Base-by-base conservation (phyloP, 2,888 invertebrate species). In the Ophion slaviceki region DNA sequence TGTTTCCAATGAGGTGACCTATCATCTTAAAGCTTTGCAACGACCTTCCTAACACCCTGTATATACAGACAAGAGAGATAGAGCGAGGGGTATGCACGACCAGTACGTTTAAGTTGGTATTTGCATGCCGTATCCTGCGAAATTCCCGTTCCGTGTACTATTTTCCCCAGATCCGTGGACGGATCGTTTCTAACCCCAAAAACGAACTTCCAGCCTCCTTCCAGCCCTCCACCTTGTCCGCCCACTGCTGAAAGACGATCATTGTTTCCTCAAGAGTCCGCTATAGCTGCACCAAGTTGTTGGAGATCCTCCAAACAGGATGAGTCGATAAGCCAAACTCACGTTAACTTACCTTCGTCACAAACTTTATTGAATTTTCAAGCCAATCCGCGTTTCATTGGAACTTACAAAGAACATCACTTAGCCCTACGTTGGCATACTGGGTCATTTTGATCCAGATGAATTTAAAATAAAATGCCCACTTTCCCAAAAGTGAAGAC, bases 61-160 rank as follows among this genome's bases (percentile, higher is more conserved):
- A 36, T 28, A 14, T 64, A 20, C 20, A 47, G 11, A 47, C 47
- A 3, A 53, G 17, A 53, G 53, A 53, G 53, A 53, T 11, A 53
- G 53, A 53, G 14, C 5, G 53, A 53, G 53, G 5, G 53, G 14
- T 53, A 17, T 17, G 53, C 53, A 17, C 17, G 17, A 53, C n/a
- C 61, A 47, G 61, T 57, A 77, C 82, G 45, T 47, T 66, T 71
- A 77, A 66, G 28, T 59, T 62, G 82, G 77, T 82, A 82, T 82
- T 82, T 82, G 70, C 82, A 32, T 80, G 61, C 62, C 81, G 81
- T 59, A 71, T 82, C 82, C 82, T 72, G 82, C 59, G 72, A 82
- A 82, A 82, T 82, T 77, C 82, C 66, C 61, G 77, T 59, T 70
- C 66, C 71, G 57, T 57, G 24, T 57, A 36, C 70, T 36, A 45